Evolutionary conservation across 2,113 vertebrate genomes (phyloP).

Genomic region (Trogon surrucura): DNA sequence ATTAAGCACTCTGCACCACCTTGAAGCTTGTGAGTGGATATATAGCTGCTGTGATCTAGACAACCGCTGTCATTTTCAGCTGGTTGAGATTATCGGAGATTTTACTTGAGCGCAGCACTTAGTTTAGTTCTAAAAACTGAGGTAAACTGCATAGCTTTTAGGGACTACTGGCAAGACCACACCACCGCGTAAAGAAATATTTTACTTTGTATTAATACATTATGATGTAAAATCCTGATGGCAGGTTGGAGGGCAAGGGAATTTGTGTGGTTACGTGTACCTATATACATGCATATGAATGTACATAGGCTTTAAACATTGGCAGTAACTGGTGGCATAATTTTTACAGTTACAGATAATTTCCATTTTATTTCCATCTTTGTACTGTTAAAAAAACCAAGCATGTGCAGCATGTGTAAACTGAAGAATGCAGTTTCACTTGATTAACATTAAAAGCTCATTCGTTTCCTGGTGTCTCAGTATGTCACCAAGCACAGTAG

Average conservation of each 20-base stretch:
- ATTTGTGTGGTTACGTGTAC: neutral
- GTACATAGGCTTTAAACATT: neutral
- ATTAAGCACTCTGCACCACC: conserved; percentile 43
- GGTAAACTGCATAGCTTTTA: conserved; percentile 1
- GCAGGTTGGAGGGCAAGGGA: neutral
- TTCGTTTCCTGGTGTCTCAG: neutral
- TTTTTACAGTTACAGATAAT: neutral
- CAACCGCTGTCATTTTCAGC: conserved; percentile 56
- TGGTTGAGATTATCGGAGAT: conserved; percentile 35
- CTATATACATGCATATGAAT: neutral
- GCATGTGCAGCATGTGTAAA: neutral
- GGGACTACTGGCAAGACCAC: neutral
- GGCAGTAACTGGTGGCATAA: neutral
- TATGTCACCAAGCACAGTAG: neutral
- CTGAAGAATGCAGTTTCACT: neutral
- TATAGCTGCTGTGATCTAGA: conserved; percentile 33
- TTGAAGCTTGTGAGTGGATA: conserved; percentile 43
- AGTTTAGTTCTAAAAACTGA: conserved; percentile 46
- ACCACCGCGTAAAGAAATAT: neutral
- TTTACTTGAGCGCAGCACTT: conserved; percentile 24
- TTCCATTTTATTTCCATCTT: neutral
- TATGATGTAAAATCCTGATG: neutral
- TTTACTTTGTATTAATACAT: neutral
- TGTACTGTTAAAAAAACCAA: conserved; percentile 1
- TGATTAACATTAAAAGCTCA: conserved; percentile 22